phyloP scores from a whole-genome alignment of 2,113 vertebrate genomes.

The Amazona guildingii region DNA sequence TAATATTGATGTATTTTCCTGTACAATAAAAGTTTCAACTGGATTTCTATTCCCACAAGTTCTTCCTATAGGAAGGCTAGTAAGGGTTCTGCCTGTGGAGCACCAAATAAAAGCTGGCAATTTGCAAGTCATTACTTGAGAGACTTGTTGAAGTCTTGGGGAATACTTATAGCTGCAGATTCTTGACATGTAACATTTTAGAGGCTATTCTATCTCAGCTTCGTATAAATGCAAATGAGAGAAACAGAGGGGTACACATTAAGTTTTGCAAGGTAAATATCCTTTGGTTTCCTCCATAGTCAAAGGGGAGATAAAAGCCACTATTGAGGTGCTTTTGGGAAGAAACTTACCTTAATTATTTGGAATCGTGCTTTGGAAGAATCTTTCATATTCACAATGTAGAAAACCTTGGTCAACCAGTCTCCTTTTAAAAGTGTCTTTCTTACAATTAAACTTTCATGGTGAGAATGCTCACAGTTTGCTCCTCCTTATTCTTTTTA shows the following conservation, averaged over 20 bases:
- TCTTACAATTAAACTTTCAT: neutral
- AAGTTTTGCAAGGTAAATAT: neutral
- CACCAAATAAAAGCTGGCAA: neutral
- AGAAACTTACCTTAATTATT: neutral
- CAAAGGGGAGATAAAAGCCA: neutral
- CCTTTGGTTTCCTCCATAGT: neutral
- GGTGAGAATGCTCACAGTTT: neutral
- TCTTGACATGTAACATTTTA: neutral
- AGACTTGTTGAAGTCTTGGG: neutral
- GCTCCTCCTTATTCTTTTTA: neutral
- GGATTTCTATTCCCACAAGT: neutral
- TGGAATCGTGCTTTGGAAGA: neutral
- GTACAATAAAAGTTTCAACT: neutral
- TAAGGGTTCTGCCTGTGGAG: neutral
- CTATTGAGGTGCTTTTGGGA: neutral
- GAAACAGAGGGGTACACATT: neutral
- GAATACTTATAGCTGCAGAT: neutral
- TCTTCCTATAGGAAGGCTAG: neutral
- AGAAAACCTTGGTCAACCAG: neutral
- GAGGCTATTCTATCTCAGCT: neutral
- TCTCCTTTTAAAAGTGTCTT: neutral
- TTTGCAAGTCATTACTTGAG: neutral
- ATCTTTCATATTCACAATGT: neutral
- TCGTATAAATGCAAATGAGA: neutral
- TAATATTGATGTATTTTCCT: neutral